These are phyloP conservation scores for Iphiclides podalirius DNA, from an alignment of 2,888 invertebrate genomes.

Conservation along the genomic window DNA sequence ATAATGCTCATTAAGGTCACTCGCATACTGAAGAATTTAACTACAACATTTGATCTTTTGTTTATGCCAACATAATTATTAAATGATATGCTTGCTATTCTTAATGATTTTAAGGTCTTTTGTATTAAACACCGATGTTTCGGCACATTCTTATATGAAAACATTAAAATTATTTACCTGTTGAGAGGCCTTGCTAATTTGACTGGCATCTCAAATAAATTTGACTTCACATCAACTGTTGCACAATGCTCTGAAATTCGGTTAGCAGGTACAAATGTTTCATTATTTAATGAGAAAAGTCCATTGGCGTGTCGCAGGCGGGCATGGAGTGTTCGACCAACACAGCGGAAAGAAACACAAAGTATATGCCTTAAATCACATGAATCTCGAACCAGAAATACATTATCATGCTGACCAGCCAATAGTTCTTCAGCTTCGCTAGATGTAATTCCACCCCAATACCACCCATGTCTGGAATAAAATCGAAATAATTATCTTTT, in stretches of 20 bases:
- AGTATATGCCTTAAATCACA: constrained; percentile 85
- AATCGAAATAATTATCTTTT: too few relatives aligned
- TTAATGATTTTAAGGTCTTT: too few relatives aligned
- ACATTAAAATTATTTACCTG: constrained; percentile 45
- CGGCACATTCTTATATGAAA: too few relatives aligned
- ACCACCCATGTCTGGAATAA: constrained; percentile 82
- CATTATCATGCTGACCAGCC: constrained; percentile 84
- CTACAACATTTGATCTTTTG: too few relatives aligned
- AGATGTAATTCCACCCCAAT: constrained; percentile 88
- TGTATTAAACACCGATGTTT: too few relatives aligned
- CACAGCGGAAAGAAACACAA: constrained; percentile 85
- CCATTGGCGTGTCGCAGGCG: constrained; percentile 87
- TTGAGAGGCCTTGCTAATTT: constrained; percentile 72
- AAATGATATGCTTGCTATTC: too few relatives aligned
- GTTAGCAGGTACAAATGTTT: constrained; percentile 75
- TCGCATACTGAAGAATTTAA: too few relatives aligned
- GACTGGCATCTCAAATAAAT: constrained; percentile 72
- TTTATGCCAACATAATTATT: too few relatives aligned
- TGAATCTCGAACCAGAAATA: constrained; percentile 87
- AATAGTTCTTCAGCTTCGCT: constrained; percentile 86
- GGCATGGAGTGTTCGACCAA: constrained; percentile 85
- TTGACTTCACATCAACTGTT: constrained; percentile 69
- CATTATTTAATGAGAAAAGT: constrained; percentile 81
- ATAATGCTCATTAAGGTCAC: too few relatives aligned
- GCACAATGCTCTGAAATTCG: constrained; percentile 75